phyloP scores from a whole-genome alignment of 2,113 vertebrate species.

The Catharus fuscescens region DNA sequence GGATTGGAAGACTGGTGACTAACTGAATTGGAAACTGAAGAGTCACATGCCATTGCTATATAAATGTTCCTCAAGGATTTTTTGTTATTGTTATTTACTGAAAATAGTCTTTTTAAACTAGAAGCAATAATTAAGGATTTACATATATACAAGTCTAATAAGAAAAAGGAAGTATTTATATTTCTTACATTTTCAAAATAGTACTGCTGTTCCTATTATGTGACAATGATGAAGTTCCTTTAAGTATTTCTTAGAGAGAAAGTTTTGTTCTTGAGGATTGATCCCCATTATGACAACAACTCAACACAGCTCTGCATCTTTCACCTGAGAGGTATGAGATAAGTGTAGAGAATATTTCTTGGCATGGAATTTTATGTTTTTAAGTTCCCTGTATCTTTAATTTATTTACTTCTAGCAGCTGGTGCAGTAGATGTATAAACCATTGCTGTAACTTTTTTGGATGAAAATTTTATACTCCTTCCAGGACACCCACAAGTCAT shows the following conservation, averaged over 20 bases:
- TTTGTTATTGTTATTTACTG: neutral
- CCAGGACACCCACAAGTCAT: slow-evolving; percentile 7
- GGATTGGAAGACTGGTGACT: neutral
- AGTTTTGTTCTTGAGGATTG: neutral
- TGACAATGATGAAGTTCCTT: neutral
- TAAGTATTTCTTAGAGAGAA: neutral
- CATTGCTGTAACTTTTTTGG: neutral
- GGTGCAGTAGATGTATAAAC: neutral
- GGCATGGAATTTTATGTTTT: neutral
- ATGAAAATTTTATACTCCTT: slow-evolving; percentile 16
- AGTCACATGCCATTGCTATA: too few relatives aligned
- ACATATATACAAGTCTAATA: fast-evolving
- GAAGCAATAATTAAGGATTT: neutral
- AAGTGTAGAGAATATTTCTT: neutral
- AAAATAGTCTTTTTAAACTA: neutral
- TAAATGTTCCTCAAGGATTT: neutral
- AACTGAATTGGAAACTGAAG: neutral
- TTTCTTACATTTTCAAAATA: neutral
- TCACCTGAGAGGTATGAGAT: neutral
- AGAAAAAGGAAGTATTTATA: neutral
- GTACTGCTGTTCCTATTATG: neutral
- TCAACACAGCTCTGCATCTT: neutral
- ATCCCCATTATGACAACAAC: neutral
- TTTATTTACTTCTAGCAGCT: neutral
- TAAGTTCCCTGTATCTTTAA: neutral